Conservation (phyloP, 2,113 vertebrate species). For the Vidua macroura region DNA sequence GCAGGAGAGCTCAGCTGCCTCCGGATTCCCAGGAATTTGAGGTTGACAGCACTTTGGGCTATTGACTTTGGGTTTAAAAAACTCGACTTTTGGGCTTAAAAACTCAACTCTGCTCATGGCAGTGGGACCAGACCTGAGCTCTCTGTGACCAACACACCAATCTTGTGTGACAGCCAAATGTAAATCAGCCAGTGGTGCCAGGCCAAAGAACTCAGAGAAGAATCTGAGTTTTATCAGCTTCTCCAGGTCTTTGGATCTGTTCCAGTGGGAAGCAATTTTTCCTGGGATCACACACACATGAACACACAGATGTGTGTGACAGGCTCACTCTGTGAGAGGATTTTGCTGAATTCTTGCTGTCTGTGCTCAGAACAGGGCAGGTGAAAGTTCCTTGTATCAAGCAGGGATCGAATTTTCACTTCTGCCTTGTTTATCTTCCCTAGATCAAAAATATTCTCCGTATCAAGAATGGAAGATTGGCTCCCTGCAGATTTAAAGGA, state of each 20-base stretch:
- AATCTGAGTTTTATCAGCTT: background rate
- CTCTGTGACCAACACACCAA: background rate
- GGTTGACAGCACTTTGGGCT: accelerated
- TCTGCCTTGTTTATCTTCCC: background rate
- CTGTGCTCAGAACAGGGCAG: background rate
- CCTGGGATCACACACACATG: background rate
- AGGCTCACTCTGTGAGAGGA: accelerated
- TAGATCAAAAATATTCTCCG: background rate
- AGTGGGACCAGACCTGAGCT: background rate
- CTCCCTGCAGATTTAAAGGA: background rate
- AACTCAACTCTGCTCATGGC: background rate
- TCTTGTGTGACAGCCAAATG: accelerated
- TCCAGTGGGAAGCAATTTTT: background rate
- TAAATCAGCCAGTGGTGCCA: background rate
- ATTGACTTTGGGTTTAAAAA: background rate
- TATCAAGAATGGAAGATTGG: background rate
- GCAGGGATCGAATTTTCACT: background rate
- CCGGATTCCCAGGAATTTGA: background rate
- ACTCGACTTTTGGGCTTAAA: background rate
- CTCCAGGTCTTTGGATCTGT: background rate
- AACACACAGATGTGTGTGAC: accelerated
- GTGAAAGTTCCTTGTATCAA: background rate
- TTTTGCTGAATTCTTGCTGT: background rate
- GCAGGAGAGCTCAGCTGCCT: accelerated
- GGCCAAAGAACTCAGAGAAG: background rate